Conservation (phyloP, 2,888 invertebrate species). For the Uloborus plumipes region DNA sequence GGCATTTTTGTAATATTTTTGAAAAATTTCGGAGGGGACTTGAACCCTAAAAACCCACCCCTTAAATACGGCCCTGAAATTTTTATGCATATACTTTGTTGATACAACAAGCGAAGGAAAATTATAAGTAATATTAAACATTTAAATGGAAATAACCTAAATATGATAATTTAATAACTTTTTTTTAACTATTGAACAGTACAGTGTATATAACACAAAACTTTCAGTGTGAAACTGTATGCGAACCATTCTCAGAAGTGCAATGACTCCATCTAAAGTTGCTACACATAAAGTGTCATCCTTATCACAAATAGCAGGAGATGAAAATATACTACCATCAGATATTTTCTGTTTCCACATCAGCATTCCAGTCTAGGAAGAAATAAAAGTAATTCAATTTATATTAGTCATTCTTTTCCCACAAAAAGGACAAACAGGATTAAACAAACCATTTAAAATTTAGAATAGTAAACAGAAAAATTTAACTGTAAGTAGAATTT, state of each 20-base stretch:
- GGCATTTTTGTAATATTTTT: no score
- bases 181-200: no score
- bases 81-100: no score
- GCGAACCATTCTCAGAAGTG: slow-evolving; percentile 73
- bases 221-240: neutral
- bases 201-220: neutral
- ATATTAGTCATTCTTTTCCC: no score
- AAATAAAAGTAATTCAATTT: slow-evolving; percentile 1
- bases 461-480: neutral
- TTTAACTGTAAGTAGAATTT: neutral
- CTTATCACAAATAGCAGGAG: slow-evolving; percentile 70
- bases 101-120: no score
- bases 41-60: no score
- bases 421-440: no score
- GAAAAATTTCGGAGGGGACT: no score
- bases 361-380: slow-evolving; percentile 65
- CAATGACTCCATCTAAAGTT: slow-evolving; percentile 77
- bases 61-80: no score
- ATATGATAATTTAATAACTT: no score
- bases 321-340: slow-evolving; percentile 74
- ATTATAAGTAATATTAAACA: no score
- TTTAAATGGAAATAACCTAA: no score
- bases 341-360: slow-evolving; percentile 72
- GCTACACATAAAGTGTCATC: slow-evolving; percentile 73
- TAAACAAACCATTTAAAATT: neutral